Evolutionary conservation across 2,888 invertebrate genomes (phyloP), one percentile per base, ranked within the genome.

Genomic region (Pherbina coryleti): DNA sequence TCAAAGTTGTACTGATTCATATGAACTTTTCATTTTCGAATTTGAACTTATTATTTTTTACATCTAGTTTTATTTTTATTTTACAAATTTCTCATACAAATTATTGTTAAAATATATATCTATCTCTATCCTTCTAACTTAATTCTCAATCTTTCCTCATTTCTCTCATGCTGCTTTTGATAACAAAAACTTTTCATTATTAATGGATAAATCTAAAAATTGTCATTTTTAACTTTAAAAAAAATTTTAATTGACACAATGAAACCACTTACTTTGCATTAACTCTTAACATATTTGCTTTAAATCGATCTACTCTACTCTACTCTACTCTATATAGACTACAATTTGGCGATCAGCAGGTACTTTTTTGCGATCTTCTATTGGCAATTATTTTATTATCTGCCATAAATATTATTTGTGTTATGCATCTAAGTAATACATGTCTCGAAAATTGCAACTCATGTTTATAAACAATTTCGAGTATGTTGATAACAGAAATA

Each of bases 351-450:
- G 88, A 88, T 80, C 87, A 86, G 85, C 88, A 90, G 90, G 90
- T 90, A 90, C 84, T 88, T 84, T 88, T 88, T 88, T 90, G 89
- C 87, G 90, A 90, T 88, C 86, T 89, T 84, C 84, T 90, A 82
- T 85, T 90, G 84, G 89, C 89, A 83, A 86, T 90, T 83, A 82
- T 89, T 82, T 85, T 89, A 82, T 87, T 90, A 82, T 88, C 90
- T 86, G 87, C 89, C 78, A 90, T 90, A 85, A 90, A 90, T 83
- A 84, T 90, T 78, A 85, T 90, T 81, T 90, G 90, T 87, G 85
- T 90, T 81, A 82, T 90, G 84, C 90, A 90, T 81, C 79, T 90
- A 85, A 88, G 87, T 79, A 88, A 89, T 81, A 86, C 85, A 75
- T 89, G 88, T 86, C 78, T 84, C 75, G 87, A 88, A 83, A 85